These are phyloP conservation scores for Hormaphis cornu DNA, from an alignment of 1,140 invertebrate species.

Conservation along the genomic window DNA sequence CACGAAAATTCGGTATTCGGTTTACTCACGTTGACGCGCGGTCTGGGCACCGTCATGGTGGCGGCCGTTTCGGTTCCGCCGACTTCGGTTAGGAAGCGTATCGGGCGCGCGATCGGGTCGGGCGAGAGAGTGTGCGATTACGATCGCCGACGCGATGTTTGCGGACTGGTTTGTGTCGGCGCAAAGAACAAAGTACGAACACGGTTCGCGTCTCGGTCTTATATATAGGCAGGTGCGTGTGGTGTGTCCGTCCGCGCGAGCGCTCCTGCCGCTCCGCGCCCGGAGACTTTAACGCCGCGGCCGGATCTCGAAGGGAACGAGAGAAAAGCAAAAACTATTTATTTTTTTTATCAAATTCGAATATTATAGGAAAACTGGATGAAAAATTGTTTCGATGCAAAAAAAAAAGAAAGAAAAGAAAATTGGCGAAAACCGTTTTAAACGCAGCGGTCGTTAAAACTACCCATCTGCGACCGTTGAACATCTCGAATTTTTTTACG, in stretches of 20 bases:
- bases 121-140: conserved; percentile 10
- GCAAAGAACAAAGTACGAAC: conserved; percentile 19
- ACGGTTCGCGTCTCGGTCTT: background rate
- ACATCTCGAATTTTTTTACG: too few species aligned
- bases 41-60: background rate
- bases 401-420: background rate
- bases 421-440: background rate
- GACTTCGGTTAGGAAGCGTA: too few species aligned
- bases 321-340: too few species aligned
- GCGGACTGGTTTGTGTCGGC: conserved; percentile 28
- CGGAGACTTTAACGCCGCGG: conserved; percentile 24
- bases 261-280: background rate
- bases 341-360: too few species aligned
- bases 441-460: too few species aligned
- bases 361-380: too few species aligned
- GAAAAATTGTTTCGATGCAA: too few species aligned
- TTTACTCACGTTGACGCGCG: background rate
- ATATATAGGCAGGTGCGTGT: too few species aligned
- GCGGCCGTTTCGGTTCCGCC: background rate
- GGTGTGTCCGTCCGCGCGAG: too few species aligned
- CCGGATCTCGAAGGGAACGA: too few species aligned
- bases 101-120: background rate
- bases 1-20: too few species aligned
- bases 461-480: too few species aligned
- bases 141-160: conserved; percentile 22